These are phyloP conservation scores for Aplodontia rufa DNA, from an alignment of 2,113 vertebrate genomes.

Conservation along the genomic window DNA sequence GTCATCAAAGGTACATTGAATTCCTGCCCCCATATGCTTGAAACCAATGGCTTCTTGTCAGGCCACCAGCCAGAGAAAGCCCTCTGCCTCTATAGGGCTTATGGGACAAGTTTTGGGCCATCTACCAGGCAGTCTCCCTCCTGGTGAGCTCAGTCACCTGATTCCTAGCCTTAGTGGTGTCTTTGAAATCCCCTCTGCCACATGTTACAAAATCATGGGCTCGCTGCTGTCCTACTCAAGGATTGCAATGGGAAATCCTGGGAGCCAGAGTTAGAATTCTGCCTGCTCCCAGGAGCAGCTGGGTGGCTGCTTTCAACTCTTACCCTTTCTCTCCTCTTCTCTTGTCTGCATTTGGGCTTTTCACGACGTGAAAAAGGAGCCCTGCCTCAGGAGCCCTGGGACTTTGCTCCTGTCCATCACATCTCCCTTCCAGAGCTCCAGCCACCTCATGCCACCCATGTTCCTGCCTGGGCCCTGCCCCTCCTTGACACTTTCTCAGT, in stretches of 20 bases:
- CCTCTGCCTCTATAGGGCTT: background rate
- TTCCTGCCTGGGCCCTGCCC: background rate
- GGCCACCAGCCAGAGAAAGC: background rate
- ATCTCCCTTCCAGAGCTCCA: background rate
- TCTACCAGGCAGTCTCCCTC: background rate
- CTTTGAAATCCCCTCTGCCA: background rate
- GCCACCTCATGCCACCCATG: no score
- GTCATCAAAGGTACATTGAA: background rate
- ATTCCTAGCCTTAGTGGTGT: background rate
- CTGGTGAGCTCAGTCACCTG: background rate
- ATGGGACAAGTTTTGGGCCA: background rate
- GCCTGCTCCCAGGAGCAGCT: background rate
- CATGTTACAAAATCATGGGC: background rate
- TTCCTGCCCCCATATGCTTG: background rate
- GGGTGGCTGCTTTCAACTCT: background rate
- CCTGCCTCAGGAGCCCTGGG: background rate
- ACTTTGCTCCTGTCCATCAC: background rate
- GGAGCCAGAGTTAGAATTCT: background rate
- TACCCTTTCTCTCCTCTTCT: background rate
- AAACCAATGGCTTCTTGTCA: background rate
- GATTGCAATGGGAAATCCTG: background rate
- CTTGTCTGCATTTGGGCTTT: background rate
- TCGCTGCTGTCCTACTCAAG: background rate
- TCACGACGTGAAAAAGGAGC: background rate
- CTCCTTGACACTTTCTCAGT: background rate